Evolutionary conservation across 2,888 invertebrate species (phyloP).

Genomic region (Hirtodrosophila trivittata): DNA sequence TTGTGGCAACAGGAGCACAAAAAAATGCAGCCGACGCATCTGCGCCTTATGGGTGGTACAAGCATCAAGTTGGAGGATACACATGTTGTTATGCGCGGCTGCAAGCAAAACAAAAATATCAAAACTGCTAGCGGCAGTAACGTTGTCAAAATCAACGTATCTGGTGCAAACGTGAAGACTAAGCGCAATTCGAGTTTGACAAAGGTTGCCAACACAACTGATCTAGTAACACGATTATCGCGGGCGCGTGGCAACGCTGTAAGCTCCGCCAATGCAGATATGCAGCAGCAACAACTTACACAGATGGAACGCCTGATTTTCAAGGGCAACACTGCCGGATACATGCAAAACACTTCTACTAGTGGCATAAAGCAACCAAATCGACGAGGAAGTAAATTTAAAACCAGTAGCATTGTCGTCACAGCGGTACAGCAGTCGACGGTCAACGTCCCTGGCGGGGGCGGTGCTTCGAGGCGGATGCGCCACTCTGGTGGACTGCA

Average conservation of each 20-base stretch:
- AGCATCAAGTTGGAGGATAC: slow-evolving; percentile 53
- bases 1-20: slow-evolving; percentile 81
- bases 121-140: slow-evolving; percentile 14
- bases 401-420: slow-evolving; percentile 86
- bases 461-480: slow-evolving; percentile 43
- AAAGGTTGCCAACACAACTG: slow-evolving; percentile 77
- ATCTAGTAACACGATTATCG: slow-evolving; percentile 69
- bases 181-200: slow-evolving; percentile 70
- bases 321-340: slow-evolving; percentile 23
- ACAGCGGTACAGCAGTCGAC: slow-evolving; percentile 83
- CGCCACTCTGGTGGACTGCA: slow-evolving; percentile 40
- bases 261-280: slow-evolving; percentile 2
- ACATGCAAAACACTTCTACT: slow-evolving; percentile 10
- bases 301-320: slow-evolving; percentile 42
- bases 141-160: slow-evolving; percentile 5
- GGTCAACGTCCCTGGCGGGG: slow-evolving; percentile 7
- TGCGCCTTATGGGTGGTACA: slow-evolving; percentile 39
- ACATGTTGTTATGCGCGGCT: slow-evolving; percentile 36
- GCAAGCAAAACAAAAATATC: slow-evolving; percentile 29
- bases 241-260: slow-evolving; percentile 55
- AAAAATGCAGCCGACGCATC: slow-evolving; percentile 30
- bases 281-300: slow-evolving; percentile 23
- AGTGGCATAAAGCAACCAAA: slow-evolving; percentile 20
- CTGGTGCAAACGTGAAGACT: slow-evolving; percentile 29
- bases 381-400: slow-evolving; percentile 83